phyloP scores from a whole-genome alignment of 2,888 invertebrate species.

The Choreutis nemorana region DNA sequence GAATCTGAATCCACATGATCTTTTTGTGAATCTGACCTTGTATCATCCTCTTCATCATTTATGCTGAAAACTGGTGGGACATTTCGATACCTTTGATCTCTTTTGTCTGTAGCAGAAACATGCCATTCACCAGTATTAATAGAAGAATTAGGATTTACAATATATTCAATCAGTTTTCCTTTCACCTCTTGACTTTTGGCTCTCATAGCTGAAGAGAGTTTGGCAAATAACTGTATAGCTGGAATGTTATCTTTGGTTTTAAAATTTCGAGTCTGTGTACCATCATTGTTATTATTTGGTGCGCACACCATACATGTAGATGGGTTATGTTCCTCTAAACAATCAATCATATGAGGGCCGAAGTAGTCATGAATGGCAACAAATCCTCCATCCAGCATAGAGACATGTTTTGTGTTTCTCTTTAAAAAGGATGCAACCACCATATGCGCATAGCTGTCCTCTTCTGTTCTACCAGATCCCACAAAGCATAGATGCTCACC shows the following conservation, averaged over 20 bases:
- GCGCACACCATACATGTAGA: constrained; percentile 84
- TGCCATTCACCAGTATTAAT: constrained; percentile 73
- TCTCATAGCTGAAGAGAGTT: constrained; percentile 87
- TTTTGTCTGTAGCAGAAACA: constrained; percentile 83
- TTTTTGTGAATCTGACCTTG: constrained; percentile 32
- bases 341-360: constrained; percentile 80
- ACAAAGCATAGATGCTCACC: constrained; percentile 92
- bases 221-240: constrained; percentile 79
- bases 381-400: constrained; percentile 92
- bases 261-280: constrained; percentile 21
- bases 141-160: constrained; percentile 82
- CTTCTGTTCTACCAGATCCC: constrained; percentile 92
- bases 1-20: constrained; percentile 68
- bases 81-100: constrained; percentile 89
- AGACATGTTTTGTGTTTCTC: constrained; percentile 91
- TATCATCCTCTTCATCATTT: constrained; percentile 77
- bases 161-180: constrained; percentile 91
- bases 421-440: constrained; percentile 97
- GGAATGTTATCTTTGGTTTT: constrained; percentile 41
- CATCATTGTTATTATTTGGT: constrained; percentile 49
- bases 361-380: constrained; percentile 84
- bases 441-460: constrained; percentile 97
- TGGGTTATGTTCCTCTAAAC: constrained; percentile 85
- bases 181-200: constrained; percentile 91
- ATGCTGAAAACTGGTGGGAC: constrained; percentile 94